These are phyloP conservation scores for Agelastica alni DNA, from an alignment of 2,888 invertebrate species.

Conservation along the genomic window DNA sequence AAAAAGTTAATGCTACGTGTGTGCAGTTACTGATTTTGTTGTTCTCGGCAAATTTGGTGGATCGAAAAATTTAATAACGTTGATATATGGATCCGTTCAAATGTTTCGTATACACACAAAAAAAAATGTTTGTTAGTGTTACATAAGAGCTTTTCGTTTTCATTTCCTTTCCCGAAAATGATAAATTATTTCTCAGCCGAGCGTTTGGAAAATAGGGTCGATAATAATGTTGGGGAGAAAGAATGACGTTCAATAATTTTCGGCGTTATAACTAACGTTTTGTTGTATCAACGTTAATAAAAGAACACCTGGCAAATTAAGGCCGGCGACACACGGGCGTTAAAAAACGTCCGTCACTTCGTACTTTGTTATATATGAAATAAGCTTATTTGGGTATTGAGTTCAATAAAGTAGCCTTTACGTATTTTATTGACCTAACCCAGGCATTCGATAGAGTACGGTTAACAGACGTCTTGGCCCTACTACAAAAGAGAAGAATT, in stretches of 20 bases:
- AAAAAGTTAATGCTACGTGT: slow-evolving; percentile 19
- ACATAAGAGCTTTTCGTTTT: slow-evolving; percentile 18
- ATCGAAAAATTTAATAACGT: slow-evolving; percentile 22
- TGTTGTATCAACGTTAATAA: too few species aligned
- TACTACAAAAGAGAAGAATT: too few species aligned
- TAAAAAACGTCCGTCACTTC: too few species aligned
- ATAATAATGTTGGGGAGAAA: neutral
- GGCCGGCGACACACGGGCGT: too few species aligned
- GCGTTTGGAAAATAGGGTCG: slow-evolving; percentile 1
- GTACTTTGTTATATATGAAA: too few species aligned
- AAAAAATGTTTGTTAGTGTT: slow-evolving; percentile 20
- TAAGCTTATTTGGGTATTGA: too few species aligned
- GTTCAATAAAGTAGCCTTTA: too few species aligned
- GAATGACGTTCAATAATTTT: slow-evolving; percentile 2
- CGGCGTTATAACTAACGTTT: too few species aligned
- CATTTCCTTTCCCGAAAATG: slow-evolving; percentile 12
- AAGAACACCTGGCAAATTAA: too few species aligned
- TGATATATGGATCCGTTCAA: slow-evolving; percentile 18
- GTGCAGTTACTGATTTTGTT: slow-evolving; percentile 10
- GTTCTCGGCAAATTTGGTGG: slow-evolving; percentile 19
- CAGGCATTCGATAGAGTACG: too few species aligned
- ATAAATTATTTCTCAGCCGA: slow-evolving; percentile 8
- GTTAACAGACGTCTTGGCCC: too few species aligned
- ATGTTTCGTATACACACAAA: slow-evolving; percentile 1
- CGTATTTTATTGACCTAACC: too few species aligned